A percentile compares a stretch with the other conserved stretches of the same genome.
Conservation (phyloP, 2,888 invertebrate genomes). For the Macaria notata region DNA sequence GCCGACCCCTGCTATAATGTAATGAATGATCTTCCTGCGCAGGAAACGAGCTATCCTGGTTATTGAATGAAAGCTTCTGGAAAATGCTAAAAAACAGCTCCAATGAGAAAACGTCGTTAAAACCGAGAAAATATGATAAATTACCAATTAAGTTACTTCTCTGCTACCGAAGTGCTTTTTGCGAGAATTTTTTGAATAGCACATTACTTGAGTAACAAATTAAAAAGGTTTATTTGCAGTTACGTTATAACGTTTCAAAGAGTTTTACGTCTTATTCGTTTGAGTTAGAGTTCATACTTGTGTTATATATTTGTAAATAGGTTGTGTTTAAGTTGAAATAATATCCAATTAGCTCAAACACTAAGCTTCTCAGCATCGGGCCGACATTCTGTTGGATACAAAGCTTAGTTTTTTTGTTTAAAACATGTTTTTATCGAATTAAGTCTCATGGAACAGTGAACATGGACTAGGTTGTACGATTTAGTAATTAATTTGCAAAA, state of each 20-base stretch:
- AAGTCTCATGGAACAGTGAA: constrained; percentile 10
- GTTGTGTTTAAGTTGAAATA: constrained; percentile 34
- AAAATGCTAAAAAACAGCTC: constrained; percentile 51
- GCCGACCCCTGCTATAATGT: no score
- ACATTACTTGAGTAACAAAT: constrained; percentile 17
- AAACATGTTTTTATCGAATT: constrained; percentile 13
- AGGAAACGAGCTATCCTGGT: constrained; percentile 35
- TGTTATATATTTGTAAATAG: constrained; percentile 1
- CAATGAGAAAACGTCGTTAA: constrained; percentile 62
- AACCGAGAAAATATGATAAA: constrained; percentile 65
- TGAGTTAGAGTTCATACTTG: constrained; percentile 4
- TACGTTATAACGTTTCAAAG: not conserved
- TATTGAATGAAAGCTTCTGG: not conserved
- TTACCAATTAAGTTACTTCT: constrained; percentile 50
- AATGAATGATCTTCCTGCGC: not conserved
- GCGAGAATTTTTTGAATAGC: constrained; percentile 54
- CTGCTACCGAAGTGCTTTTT: constrained; percentile 48
- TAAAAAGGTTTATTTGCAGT: constrained; percentile 28
- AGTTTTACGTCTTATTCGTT: constrained; percentile 33
- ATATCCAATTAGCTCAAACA: constrained; percentile 64
- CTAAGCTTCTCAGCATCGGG: constrained; percentile 56
- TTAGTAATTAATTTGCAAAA: constrained; percentile 1
- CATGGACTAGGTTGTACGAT: constrained; percentile 2
- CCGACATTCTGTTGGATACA: constrained; percentile 44
- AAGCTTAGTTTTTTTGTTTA: constrained; percentile 29